These are phyloP conservation scores for Apis dorsata DNA, from an alignment of 1,140 invertebrate genomes.

Conservation along the genomic window DNA sequence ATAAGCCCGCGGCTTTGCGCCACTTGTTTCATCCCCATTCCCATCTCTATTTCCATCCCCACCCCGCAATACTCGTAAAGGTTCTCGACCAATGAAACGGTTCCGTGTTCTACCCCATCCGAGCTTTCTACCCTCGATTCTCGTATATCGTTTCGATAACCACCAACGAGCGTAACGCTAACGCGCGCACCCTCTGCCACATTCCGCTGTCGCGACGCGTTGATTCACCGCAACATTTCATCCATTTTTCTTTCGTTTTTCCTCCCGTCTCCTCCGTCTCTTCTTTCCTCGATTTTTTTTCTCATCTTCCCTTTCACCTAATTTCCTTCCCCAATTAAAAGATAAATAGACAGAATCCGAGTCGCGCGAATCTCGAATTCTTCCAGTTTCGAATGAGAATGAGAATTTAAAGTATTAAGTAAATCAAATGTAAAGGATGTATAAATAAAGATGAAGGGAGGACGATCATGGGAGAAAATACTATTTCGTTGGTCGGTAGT, in stretches of 20 bases:
- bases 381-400: background rate
- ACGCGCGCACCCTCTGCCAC: slow-evolving; percentile 1
- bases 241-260: background rate
- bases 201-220: too few relatives aligned
- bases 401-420: too few relatives aligned
- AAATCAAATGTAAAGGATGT: background rate
- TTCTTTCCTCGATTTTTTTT: background rate
- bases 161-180: slow-evolving; percentile 39
- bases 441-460: background rate
- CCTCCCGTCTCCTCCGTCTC: too few relatives aligned
- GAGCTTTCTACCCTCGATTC: slow-evolving; percentile 33
- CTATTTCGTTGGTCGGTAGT: slow-evolving; percentile 46
- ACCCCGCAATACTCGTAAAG: slow-evolving; percentile 41
- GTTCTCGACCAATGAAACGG: slow-evolving; percentile 62
- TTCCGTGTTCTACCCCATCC: slow-evolving; percentile 52
- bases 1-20: slow-evolving; percentile 66
- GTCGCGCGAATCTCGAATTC: too few relatives aligned
- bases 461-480: slow-evolving; percentile 7
- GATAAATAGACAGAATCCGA: too few relatives aligned
- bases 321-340: too few relatives aligned
- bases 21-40: slow-evolving; percentile 41
- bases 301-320: too few relatives aligned
- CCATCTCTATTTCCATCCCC: slow-evolving; percentile 51
- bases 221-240: background rate
- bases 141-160: slow-evolving; percentile 7